Evolutionary conservation across 2,797 vertebrate species (phyloP).

Genomic region (Chelonia mydas): DNA sequence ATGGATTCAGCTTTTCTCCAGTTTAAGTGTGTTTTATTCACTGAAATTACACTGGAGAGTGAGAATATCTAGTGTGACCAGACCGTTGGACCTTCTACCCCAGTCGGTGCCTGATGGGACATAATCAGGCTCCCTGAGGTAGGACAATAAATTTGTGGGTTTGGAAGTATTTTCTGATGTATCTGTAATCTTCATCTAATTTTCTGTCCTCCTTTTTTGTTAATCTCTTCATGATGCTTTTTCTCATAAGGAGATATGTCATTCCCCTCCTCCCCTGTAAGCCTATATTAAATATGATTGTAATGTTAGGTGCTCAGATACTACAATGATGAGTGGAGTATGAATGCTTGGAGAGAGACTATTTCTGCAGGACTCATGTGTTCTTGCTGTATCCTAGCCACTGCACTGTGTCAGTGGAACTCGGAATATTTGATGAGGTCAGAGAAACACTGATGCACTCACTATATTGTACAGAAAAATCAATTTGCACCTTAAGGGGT

Average conservation of each 20-base stretch:
- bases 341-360: slow-evolving; percentile 17
- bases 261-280: not conserved
- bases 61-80: not conserved
- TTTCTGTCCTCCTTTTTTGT: not conserved
- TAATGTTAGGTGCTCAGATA: not conserved
- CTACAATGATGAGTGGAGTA: not conserved
- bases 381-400: not conserved
- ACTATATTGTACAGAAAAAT: not conserved
- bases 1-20: not conserved
- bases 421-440: not conserved
- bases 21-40: not conserved
- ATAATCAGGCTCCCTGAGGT: not conserved
- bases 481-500: not conserved
- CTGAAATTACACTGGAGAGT: not conserved
- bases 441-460: not conserved
- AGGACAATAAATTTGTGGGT: not conserved
- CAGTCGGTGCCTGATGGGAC: not conserved
- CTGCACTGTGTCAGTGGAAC: not conserved
- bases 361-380: not conserved
- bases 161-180: not conserved
- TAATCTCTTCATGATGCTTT: not conserved
- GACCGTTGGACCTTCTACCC: not conserved
- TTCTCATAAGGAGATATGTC: not conserved
- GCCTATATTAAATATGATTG: not conserved
- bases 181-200: not conserved